Conservation (phyloP, 2,113 vertebrate species). For the Anthoscopus minutus region DNA sequence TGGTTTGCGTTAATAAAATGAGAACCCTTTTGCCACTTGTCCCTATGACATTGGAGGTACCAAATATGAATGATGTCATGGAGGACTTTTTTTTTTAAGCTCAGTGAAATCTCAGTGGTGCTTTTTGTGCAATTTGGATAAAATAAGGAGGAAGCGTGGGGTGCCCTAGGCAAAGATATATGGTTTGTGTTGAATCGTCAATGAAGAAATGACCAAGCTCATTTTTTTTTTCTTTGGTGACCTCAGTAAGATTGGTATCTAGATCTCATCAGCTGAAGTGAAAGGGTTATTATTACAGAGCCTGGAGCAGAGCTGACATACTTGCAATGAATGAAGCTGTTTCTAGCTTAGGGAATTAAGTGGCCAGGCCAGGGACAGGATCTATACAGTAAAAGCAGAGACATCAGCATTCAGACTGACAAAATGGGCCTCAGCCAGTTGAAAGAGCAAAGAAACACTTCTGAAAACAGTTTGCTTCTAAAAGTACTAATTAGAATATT, state of each 20-base stretch:
- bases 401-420: not conserved
- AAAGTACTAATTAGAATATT: not conserved
- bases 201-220: conserved; percentile 23
- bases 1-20: not conserved
- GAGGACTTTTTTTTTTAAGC: not conserved
- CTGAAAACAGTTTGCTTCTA: not conserved
- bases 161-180: not conserved
- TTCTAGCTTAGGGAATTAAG: conserved; percentile 34
- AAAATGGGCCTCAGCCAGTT: not conserved
- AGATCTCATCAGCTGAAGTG: conserved; percentile 57
- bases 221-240: conserved; percentile 42
- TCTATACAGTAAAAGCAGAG: not conserved
- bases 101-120: not conserved
- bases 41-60: not conserved
- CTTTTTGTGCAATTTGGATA: not conserved
- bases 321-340: conserved; percentile 24
- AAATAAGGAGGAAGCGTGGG: not conserved
- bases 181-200: conserved; percentile 22
- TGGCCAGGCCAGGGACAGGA: not conserved
- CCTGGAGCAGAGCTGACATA: conserved; percentile 34
- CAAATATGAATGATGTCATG: not conserved
- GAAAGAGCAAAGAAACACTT: not conserved
- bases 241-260: conserved; percentile 57
- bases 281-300: conserved; percentile 57
- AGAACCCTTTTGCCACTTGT: not conserved